These are phyloP conservation scores for Archips xylosteana DNA, from an alignment of 2,888 invertebrate genomes.

Conservation along the genomic window DNA sequence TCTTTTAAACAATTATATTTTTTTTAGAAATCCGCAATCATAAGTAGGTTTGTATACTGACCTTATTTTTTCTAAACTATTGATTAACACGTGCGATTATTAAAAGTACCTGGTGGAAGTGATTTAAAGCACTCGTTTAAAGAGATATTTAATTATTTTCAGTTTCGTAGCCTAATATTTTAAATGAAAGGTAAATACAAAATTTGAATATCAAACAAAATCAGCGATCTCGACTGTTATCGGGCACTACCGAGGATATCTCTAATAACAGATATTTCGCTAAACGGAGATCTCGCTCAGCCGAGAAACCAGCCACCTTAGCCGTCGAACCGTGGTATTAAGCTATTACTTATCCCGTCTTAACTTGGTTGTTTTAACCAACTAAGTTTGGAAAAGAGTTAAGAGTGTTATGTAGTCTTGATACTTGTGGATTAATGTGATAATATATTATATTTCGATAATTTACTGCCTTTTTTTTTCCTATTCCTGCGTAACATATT, in stretches of 20 bases:
- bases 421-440: conserved; percentile 50
- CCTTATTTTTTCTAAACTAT: no score
- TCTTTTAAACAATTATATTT: no score
- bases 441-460: no score
- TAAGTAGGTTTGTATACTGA: no score
- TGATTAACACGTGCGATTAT: no score
- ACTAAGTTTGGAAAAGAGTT: conserved; percentile 54
- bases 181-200: conserved; percentile 43
- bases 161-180: background rate
- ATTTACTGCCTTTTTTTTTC: no score
- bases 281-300: conserved; percentile 65
- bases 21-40: no score
- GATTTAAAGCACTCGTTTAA: no score
- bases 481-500: no score
- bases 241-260: conserved; percentile 57
- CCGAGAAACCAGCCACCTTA: conserved; percentile 81
- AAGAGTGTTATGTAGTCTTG: conserved; percentile 50
- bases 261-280: conserved; percentile 76
- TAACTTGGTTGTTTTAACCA: conserved; percentile 69
- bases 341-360: conserved; percentile 82
- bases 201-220: conserved; percentile 58
- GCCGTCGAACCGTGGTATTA: conserved; percentile 74
- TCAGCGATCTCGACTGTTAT: conserved; percentile 56
- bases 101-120: no score
- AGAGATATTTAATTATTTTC: no score